These are phyloP conservation scores for Plumapathes pennacea DNA, from an alignment of 92 coral and sea anemone genomes.

Conservation along the genomic window DNA sequence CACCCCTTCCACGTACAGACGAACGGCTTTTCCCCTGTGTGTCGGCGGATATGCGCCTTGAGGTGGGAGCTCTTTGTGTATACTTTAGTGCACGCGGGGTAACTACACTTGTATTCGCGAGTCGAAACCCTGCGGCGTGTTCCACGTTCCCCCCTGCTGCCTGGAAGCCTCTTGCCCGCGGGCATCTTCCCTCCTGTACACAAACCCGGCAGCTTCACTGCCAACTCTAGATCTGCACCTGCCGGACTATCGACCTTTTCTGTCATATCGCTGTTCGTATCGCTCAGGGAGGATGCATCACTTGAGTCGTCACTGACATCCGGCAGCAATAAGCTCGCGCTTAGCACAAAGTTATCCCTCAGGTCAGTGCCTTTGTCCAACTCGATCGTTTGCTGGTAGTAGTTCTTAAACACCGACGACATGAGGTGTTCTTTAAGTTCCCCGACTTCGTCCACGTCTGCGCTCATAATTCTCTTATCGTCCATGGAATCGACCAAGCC, in stretches of 20 bases:
- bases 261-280: slow-evolving; percentile 28
- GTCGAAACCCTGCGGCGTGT: slow-evolving; percentile 76
- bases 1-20: slow-evolving; percentile 93
- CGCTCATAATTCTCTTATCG: slow-evolving; percentile 45
- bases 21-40: slow-evolving; percentile 87
- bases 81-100: slow-evolving; percentile 72
- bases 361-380: slow-evolving; percentile 48
- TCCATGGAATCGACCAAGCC: slow-evolving; percentile 84
- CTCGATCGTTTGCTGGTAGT: slow-evolving; percentile 64
- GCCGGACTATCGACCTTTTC: slow-evolving; percentile 7
- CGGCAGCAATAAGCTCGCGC: slow-evolving; percentile 66
- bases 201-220: slow-evolving; percentile 17
- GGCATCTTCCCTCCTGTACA: no score
- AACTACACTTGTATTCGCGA: slow-evolving; percentile 85
- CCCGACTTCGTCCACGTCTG: slow-evolving; percentile 74
- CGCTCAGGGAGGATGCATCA: slow-evolving; percentile 54
- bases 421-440: slow-evolving; percentile 76
- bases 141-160: slow-evolving; percentile 61
- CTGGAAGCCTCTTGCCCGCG: slow-evolving; percentile 2
- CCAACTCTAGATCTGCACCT: neutral
- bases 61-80: slow-evolving; percentile 90
- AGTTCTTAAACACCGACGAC: slow-evolving; percentile 81
- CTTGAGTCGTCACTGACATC: slow-evolving; percentile 55
- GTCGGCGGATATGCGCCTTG: slow-evolving; percentile 83
- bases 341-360: slow-evolving; percentile 73